Percentiles rank a stretch among this genome's conserved stretches.
phyloP scores from a whole-genome alignment of 2,113 vertebrate species.

The Deroptyus accipitrinus region DNA sequence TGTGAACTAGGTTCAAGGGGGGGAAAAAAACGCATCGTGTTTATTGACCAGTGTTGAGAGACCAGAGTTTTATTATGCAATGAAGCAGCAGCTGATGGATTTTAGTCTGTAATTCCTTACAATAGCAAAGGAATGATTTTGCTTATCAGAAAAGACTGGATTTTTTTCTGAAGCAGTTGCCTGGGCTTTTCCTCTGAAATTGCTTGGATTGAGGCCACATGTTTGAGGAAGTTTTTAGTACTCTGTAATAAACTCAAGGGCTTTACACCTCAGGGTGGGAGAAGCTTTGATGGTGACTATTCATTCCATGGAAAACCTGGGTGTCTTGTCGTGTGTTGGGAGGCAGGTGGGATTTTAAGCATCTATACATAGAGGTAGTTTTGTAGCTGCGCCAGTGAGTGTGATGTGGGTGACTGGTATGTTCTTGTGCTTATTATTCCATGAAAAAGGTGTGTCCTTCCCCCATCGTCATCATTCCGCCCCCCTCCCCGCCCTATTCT shows the following conservation, averaged over 20 bases:
- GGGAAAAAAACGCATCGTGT: background rate
- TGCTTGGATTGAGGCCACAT: background rate
- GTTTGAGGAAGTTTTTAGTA: background rate
- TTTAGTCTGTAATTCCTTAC: background rate
- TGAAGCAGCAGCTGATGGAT: background rate
- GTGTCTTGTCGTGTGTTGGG: fast-evolving
- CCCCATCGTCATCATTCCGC: too few relatives aligned
- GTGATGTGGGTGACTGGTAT: fast-evolving
- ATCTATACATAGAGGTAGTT: background rate
- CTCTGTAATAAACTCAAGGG: conserved; percentile 2
- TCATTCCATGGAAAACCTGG: background rate
- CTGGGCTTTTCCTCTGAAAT: background rate
- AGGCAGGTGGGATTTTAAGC: background rate
- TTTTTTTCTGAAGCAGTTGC: background rate
- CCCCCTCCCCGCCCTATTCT: background rate
- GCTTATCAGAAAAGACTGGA: background rate
- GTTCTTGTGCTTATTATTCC: background rate
- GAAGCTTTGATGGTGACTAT: background rate
- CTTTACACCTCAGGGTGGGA: conserved; percentile 17
- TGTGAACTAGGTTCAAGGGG: background rate
- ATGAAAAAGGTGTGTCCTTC: background rate
- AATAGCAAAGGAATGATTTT: background rate
- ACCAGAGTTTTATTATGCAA: background rate
- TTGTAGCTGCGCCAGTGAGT: background rate
- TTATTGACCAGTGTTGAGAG: background rate